A percentile compares a stretch with the other conserved stretches of the same genome.
These are phyloP conservation scores for Sphinx pinastri DNA, from an alignment of 2,888 invertebrate genomes.

Conservation along the genomic window DNA sequence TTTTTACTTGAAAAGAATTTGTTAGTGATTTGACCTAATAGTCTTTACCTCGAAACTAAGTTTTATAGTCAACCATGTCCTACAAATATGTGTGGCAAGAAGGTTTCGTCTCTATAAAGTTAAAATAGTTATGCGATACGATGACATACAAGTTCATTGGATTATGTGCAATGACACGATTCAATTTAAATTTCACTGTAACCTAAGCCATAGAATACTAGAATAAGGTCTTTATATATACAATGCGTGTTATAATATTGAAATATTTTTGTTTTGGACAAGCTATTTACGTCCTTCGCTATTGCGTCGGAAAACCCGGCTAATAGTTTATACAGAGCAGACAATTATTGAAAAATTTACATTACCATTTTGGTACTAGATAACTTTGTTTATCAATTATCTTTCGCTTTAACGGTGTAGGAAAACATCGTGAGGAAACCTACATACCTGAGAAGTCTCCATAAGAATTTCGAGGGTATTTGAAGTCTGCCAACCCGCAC, in stretches of 20 bases:
- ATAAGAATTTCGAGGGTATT: too few species aligned
- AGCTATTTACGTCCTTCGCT: too few species aligned
- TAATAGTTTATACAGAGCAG: too few species aligned
- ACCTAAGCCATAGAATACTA: background rate
- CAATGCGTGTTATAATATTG: background rate
- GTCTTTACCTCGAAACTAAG: background rate
- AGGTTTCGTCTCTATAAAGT: constrained; percentile 15
- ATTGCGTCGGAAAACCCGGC: too few species aligned
- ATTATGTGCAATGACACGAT: constrained; percentile 52
- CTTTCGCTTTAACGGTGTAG: too few species aligned
- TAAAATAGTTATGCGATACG: constrained; percentile 34
- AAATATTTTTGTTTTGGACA: background rate
- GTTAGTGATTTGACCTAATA: background rate
- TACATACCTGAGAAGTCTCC: too few species aligned
- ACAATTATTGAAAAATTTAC: too few species aligned
- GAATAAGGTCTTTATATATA: background rate
- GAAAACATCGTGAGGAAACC: too few species aligned
- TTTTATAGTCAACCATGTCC: constrained; percentile 23
- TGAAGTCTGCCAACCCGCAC: too few species aligned
- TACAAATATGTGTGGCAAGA: constrained; percentile 4
- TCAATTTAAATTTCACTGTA: constrained; percentile 36
- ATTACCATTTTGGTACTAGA: too few species aligned
- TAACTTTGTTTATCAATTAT: too few species aligned
- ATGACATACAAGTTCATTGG: constrained; percentile 70
- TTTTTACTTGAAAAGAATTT: background rate